Base-by-base conservation (phyloP, 2,797 vertebrate genomes). In the Carapus acus region DNA sequence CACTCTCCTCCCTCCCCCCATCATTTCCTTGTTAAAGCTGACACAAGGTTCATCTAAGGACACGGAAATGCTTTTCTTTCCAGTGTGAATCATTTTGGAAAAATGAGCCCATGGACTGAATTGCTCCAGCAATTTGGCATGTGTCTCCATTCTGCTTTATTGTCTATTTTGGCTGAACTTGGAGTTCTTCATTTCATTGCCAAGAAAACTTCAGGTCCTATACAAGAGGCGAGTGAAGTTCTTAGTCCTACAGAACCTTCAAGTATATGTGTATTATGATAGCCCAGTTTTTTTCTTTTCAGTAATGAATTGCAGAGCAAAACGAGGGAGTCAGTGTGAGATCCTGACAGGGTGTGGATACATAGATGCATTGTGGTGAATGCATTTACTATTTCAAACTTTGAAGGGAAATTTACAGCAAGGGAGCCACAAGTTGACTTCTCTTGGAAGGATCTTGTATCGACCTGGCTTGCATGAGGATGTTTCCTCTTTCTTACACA, bases 151-250 rank as follows among this genome's bases (percentile, higher is more conserved):
- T 90, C 86, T 90, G 87, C 91, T 91, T 92, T 91, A 91, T 91
- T 93, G 91, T 94, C 91, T 91, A 83, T 94, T 91, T 93, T 93
- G 91, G 91, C 91, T 91, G 90, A 92, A 93, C 89, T 91, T 85
- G 85, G 81, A 89, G 84, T 89, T 91, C 88, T 86, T 83, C 65
- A 29, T 76, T 76, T 68, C 37, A 51, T 78, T 86, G 86, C 87
- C 88, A 89, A 89, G 80, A 88, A 87, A 86, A 80, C 87, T 85
- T 89, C 83, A 86, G 85, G 84, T 85, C 75, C 80, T 83, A 82
- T 82, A 84, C 79, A 83, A 84, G 69, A 80, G 74, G 79, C 78
- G 69, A 84, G 80, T 76, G 76, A 84, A 79, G 80, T 85, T 80
- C 71, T 80, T 78, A 82, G 67, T 86, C 78, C 69, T 71, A 73